Conservation (phyloP, 2,888 invertebrate species). For the Dynastes maya region DNA sequence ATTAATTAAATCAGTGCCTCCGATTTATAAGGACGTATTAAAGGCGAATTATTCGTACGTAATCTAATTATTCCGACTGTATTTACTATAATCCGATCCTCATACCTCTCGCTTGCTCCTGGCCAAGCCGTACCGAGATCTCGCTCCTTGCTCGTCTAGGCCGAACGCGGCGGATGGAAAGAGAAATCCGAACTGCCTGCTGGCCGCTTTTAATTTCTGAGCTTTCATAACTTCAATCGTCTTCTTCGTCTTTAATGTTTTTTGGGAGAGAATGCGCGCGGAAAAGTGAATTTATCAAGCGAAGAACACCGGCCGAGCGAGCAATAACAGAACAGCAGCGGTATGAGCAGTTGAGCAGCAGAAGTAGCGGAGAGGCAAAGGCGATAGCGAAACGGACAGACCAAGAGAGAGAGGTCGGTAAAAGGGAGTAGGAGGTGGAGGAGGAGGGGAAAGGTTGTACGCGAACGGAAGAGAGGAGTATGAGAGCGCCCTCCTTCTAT, state of each 20-base stretch:
- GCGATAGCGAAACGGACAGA: conserved; percentile 36
- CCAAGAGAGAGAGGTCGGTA: conserved; percentile 1
- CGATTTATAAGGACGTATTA: conserved; percentile 69
- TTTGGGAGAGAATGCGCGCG: conserved; percentile 60
- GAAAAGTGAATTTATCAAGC: conserved; percentile 71
- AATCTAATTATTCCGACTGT: conserved; percentile 70
- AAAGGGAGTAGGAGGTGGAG: conserved; percentile 40
- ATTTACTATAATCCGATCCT: conserved; percentile 66
- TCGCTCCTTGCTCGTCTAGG: background rate
- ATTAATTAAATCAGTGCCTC: conserved; percentile 63
- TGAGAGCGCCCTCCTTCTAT: background rate
- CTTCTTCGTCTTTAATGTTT: conserved; percentile 55
- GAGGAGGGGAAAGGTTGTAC: conserved; percentile 55
- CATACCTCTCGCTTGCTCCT: conserved; percentile 1
- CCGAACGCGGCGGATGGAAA: conserved; percentile 6
- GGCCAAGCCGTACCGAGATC: background rate
- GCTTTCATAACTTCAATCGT: conserved; percentile 71
- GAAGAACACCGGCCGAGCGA: conserved; percentile 69
- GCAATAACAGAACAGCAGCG: conserved; percentile 64
- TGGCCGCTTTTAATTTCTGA: conserved; percentile 69
- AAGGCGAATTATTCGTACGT: conserved; percentile 69
- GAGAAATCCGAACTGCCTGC: conserved; percentile 15
- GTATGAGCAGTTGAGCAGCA: conserved; percentile 36
- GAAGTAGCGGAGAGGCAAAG: conserved; percentile 9
- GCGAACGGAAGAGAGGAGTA: conserved; percentile 50